Percentiles rank a stretch among this genome's conserved stretches.
phyloP scores from a whole-genome alignment of 2,797 vertebrate genomes.

The Allobates femoralis region DNA sequence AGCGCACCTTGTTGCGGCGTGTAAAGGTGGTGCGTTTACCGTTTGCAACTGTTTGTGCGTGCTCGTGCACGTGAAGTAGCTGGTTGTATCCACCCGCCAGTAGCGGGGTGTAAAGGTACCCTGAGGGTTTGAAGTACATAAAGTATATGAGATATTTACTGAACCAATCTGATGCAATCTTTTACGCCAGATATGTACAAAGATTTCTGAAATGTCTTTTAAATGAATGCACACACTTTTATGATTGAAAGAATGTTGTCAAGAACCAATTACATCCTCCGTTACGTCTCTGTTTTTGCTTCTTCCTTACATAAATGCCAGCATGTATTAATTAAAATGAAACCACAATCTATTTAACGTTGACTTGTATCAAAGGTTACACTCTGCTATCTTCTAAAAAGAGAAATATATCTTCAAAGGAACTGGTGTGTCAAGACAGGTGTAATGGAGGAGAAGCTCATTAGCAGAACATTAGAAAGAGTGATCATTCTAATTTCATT shows the following conservation, averaged over 20 bases:
- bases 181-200: neutral
- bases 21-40: too few species aligned
- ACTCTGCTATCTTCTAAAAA: conserved; percentile 24
- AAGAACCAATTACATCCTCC: neutral
- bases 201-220: neutral
- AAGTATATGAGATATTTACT: neutral
- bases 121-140: too few species aligned
- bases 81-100: too few species aligned
- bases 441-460: conserved; percentile 55
- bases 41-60: too few species aligned
- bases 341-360: conserved; percentile 51
- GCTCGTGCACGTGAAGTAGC: too few species aligned
- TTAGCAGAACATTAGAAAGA: conserved; percentile 54
- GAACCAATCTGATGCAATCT: neutral
- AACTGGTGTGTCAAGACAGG: conserved; percentile 35
- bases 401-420: conserved; percentile 5
- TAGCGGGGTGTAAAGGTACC: too few species aligned
- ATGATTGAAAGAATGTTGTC: neutral
- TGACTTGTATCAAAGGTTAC: conserved; percentile 15
- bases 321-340: conserved; percentile 63
- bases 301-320: conserved; percentile 36
- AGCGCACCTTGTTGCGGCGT: too few species aligned
- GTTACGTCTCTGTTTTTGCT: neutral
- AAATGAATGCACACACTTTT: neutral
- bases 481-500: conserved; percentile 56